These are phyloP conservation scores for Rhagonycha fulva DNA, from an alignment of 2,888 invertebrate genomes.

Conservation along the genomic window DNA sequence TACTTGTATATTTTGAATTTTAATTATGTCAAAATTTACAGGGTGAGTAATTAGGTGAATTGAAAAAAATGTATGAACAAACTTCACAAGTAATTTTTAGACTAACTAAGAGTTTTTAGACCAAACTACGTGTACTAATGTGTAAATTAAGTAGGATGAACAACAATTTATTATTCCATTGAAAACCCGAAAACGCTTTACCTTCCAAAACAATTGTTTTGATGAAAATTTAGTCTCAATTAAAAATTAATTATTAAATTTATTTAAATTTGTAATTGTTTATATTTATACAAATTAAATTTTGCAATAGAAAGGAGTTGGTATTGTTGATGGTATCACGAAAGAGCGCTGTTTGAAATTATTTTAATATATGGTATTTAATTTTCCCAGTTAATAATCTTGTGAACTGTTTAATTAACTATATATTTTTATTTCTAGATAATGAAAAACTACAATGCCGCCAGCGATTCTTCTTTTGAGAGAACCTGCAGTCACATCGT, in stretches of 20 bases:
- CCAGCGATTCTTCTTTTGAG: constrained; percentile 49
- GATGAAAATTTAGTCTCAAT: neutral
- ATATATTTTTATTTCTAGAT: constrained; percentile 46
- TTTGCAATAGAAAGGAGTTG: neutral
- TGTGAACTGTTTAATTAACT: neutral
- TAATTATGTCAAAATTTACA: too few species aligned
- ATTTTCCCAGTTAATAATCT: neutral
- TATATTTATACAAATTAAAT: neutral
- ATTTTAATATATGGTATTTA: neutral
- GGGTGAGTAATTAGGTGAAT: too few species aligned
- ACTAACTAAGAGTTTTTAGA: too few species aligned
- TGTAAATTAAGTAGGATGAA: too few species aligned
- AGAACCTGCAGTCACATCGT: constrained; percentile 46
- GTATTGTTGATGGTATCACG: neutral
- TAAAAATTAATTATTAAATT: neutral
- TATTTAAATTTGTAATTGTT: neutral
- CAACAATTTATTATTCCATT: neutral
- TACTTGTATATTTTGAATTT: neutral
- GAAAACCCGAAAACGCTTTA: neutral
- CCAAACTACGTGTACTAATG: too few species aligned
- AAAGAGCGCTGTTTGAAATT: neutral
- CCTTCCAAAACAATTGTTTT: neutral
- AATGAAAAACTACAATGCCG: constrained; percentile 51
- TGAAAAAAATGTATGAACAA: neutral
- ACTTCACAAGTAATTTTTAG: too few species aligned